Conservation (phyloP, 2,888 invertebrate species). For the Phengaris alcon region DNA sequence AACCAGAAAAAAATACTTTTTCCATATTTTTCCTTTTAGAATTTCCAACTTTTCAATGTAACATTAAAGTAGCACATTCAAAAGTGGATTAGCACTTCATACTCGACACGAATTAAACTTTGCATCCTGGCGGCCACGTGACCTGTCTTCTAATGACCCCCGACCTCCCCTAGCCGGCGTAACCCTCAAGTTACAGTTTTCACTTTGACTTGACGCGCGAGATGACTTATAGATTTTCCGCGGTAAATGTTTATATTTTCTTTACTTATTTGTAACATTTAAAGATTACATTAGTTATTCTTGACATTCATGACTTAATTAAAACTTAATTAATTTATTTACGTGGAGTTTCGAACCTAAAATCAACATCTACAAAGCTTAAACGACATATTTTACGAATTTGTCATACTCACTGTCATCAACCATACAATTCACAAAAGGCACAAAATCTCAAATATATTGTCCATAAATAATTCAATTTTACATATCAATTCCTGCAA, state of each 20-base stretch:
- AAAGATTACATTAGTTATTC: neutral
- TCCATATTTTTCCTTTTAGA: neutral
- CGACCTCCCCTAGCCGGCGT: neutral
- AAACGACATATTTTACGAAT: too few species aligned
- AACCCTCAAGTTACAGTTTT: constrained; percentile 27
- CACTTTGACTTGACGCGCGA: constrained; percentile 26
- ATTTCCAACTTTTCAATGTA: neutral
- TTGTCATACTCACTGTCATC: neutral
- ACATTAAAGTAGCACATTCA: constrained; percentile 6
- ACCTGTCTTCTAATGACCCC: constrained; percentile 30
- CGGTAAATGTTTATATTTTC: neutral
- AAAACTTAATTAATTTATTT: too few species aligned
- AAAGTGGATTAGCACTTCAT: constrained; percentile 26
- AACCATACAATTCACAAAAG: neutral
- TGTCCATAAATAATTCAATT: constrained; percentile 4
- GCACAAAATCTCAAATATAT: neutral
- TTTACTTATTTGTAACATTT: neutral
- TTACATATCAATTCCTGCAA: neutral
- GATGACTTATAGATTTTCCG: neutral
- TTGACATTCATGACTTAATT: too few species aligned
- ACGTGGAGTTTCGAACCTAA: neutral
- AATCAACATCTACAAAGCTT: too few species aligned
- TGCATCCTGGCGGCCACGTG: constrained; percentile 27
- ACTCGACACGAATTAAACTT: constrained; percentile 31
- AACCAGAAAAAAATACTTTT: neutral